Evolutionary conservation across 2,113 vertebrate species (phyloP).

Genomic region (Thinocorus orbignyianus): DNA sequence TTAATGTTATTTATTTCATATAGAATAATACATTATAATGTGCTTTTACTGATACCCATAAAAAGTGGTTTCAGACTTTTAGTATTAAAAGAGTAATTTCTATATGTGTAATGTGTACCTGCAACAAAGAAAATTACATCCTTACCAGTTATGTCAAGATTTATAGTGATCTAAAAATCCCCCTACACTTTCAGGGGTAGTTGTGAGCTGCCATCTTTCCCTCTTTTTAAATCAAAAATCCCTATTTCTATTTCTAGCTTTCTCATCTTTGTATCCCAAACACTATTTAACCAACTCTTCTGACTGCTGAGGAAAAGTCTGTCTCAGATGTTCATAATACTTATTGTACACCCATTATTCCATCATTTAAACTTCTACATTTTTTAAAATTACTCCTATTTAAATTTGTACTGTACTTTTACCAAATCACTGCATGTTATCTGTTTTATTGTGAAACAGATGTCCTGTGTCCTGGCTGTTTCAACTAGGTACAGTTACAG

Average conservation of each 20-base stretch:
- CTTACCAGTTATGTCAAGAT: neutral
- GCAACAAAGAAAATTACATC: neutral
- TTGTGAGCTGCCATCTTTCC: neutral
- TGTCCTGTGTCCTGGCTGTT: neutral
- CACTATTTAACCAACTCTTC: neutral
- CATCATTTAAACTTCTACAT: neutral
- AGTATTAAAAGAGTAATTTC: neutral
- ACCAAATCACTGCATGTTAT: neutral
- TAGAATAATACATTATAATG: neutral
- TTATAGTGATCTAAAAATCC: neutral
- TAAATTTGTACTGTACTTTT: neutral
- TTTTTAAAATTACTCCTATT: neutral
- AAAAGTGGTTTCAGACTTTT: neutral
- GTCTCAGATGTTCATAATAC: neutral
- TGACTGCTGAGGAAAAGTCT: neutral
- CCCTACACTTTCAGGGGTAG: neutral
- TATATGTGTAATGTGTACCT: accelerated
- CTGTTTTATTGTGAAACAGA: neutral
- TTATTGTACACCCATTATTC: neutral
- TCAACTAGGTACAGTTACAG: neutral
- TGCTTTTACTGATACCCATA: neutral
- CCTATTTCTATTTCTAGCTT: neutral
- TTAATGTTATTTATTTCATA: neutral
- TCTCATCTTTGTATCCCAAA: neutral
- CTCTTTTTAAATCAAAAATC: neutral